Conservation (phyloP, 1,140 invertebrate genomes). For the Drosophila ambigua region DNA sequence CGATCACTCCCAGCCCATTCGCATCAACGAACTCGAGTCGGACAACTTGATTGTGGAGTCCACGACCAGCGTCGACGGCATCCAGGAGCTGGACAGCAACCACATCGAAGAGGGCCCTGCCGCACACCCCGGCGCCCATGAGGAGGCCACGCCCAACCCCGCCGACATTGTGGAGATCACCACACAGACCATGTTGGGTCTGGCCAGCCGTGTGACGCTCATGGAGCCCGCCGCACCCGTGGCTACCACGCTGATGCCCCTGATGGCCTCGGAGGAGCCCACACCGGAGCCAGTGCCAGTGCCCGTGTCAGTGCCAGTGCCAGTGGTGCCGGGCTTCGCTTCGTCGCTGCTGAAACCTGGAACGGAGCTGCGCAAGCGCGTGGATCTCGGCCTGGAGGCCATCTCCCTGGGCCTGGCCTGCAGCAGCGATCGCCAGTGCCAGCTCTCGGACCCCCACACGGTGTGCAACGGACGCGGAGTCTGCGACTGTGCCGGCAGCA, state of each 20-base stretch:
- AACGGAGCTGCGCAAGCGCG: slow-evolving; percentile 82
- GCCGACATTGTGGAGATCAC: slow-evolving; percentile 80
- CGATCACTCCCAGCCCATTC: slow-evolving; percentile 38
- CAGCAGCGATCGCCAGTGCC: slow-evolving; percentile 90
- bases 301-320: slow-evolving; percentile 19
- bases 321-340: slow-evolving; percentile 23
- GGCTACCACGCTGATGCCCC: slow-evolving; percentile 70
- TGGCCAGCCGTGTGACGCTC: slow-evolving; percentile 83
- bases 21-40: slow-evolving; percentile 65
- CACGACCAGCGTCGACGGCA: slow-evolving; percentile 60
- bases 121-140: slow-evolving; percentile 17
- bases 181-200: slow-evolving; percentile 78
- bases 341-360: slow-evolving; percentile 40
- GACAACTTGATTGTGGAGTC: slow-evolving; percentile 73
- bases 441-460: slow-evolving; percentile 90
- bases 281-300: slow-evolving; percentile 43
- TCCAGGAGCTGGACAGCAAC: slow-evolving; percentile 57
- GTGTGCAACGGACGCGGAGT: slow-evolving; percentile 89
- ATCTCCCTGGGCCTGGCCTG: slow-evolving; percentile 91
- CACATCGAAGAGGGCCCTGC: slow-evolving; percentile 51
- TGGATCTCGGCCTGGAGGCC: slow-evolving; percentile 85
- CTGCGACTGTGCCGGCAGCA: slow-evolving; percentile 89
- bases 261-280: slow-evolving; percentile 66
- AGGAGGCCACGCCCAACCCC: slow-evolving; percentile 74
- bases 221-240: slow-evolving; percentile 84